A percentile compares a stretch with the other conserved stretches of the same genome.
phyloP scores from a whole-genome alignment of 2,888 invertebrate species.

The Mesorhabditis sp. region DNA sequence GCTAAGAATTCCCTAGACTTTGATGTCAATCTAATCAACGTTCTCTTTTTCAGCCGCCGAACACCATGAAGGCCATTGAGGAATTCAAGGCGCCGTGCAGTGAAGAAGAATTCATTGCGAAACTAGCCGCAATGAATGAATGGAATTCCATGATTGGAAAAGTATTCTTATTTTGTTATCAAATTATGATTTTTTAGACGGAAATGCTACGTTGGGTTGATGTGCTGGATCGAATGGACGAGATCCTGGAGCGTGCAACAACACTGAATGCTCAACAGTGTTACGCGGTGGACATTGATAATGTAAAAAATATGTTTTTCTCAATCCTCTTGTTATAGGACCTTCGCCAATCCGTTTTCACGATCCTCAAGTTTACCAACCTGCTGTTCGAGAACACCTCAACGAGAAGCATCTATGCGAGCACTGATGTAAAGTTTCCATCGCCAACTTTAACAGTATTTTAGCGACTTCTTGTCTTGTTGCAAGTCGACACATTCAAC shows the following conservation, averaged over 20 bases:
- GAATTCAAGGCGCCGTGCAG: neutral
- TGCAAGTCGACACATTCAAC: conserved; percentile 41
- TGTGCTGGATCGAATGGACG: conserved; percentile 47
- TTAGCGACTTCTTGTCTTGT: conserved; percentile 38
- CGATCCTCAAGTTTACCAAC: conserved; percentile 45
- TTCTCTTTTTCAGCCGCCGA: neutral
- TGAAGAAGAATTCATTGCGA: conserved; percentile 22
- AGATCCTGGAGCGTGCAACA: conserved; percentile 37
- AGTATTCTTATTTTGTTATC: conserved; percentile 9
- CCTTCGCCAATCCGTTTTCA: conserved; percentile 5
- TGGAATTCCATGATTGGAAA: conserved; percentile 31
- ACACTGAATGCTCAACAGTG: conserved; percentile 11
- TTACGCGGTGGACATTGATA: conserved; percentile 9
- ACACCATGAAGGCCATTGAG: neutral
- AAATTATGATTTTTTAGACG: conserved; percentile 22
- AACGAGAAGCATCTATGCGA: conserved; percentile 45
- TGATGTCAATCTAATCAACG: neutral
- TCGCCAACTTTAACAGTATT: conserved; percentile 9
- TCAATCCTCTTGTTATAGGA: neutral
- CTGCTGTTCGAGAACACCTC: conserved; percentile 52
- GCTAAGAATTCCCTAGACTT: too few species aligned
- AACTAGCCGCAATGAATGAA: conserved; percentile 25
- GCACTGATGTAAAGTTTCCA: conserved; percentile 34
- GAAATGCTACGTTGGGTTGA: conserved; percentile 47
- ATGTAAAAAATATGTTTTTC: conserved; percentile 6